phyloP scores from a whole-genome alignment of 2,797 vertebrate genomes.

The Acipenser ruthenus region DNA sequence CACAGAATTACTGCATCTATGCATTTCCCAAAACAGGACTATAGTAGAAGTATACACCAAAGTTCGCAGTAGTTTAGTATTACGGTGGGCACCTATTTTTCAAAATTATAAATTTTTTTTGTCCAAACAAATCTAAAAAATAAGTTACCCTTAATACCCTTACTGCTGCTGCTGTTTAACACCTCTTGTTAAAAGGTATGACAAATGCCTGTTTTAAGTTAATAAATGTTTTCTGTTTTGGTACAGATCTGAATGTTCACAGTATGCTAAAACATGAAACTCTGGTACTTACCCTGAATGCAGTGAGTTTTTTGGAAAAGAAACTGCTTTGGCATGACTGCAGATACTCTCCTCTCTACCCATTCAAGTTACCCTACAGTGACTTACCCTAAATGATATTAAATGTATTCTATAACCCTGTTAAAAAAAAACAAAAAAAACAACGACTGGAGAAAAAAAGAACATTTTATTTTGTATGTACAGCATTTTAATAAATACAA shows the following conservation, averaged over 20 bases:
- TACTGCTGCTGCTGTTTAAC: not conserved
- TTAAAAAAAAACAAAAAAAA: slow-evolving; percentile 1
- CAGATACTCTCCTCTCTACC: slow-evolving; percentile 61
- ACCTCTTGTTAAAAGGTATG: not conserved
- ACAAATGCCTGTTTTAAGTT: not conserved
- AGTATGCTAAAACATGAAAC: slow-evolving; percentile 78
- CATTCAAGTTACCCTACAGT: slow-evolving; percentile 66
- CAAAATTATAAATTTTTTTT: too few relatives aligned
- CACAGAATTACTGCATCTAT: too few relatives aligned
- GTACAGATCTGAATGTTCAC: slow-evolving; percentile 75
- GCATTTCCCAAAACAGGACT: too few relatives aligned
- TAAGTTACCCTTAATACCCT: too few relatives aligned
- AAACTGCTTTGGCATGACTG: slow-evolving; percentile 78
- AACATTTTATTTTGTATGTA: slow-evolving; percentile 30
- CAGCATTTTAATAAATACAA: slow-evolving; percentile 11
- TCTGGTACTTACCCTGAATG: slow-evolving; percentile 68
- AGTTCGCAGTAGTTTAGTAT: too few relatives aligned
- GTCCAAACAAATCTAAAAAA: not conserved
- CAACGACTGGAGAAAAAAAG: not conserved
- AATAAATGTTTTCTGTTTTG: not conserved
- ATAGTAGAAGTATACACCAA: too few relatives aligned
- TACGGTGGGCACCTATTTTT: too few relatives aligned
- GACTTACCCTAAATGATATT: slow-evolving; percentile 54
- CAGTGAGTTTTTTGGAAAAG: slow-evolving; percentile 69
- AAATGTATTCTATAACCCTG: not conserved